A percentile compares a stretch with the other conserved stretches of the same genome.
These are phyloP conservation scores for Pempheris klunzingeri DNA, from an alignment of 2,797 vertebrate genomes.

Conservation along the genomic window DNA sequence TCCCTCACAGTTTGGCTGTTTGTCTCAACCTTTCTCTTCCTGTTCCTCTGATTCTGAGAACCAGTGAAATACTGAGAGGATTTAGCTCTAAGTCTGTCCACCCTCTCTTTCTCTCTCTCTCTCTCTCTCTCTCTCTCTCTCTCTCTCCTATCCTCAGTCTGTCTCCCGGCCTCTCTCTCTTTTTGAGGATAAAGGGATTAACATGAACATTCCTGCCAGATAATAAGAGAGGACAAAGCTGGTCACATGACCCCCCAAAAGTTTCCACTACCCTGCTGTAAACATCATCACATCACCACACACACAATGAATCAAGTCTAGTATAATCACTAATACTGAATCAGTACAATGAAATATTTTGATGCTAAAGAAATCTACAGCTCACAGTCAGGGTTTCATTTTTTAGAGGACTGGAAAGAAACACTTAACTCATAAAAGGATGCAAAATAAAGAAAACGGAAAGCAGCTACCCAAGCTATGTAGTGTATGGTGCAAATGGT, in stretches of 20 bases:
- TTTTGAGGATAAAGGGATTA: constrained; percentile 83
- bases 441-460: background rate
- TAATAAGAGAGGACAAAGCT: constrained; percentile 81
- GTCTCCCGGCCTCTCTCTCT: constrained; percentile 43
- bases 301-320: constrained; percentile 53
- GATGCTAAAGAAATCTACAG: background rate
- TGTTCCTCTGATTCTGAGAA: constrained; percentile 48
- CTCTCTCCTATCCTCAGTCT: constrained; percentile 16
- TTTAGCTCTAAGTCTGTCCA: constrained; percentile 34
- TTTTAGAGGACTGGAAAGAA: background rate
- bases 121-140: constrained; percentile 32
- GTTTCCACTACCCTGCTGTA: constrained; percentile 80
- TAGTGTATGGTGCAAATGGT: background rate
- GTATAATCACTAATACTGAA: background rate
- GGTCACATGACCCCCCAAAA: constrained; percentile 81
- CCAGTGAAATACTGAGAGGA: constrained; percentile 28
- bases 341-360: background rate
- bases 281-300: constrained; percentile 66
- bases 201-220: constrained; percentile 81
- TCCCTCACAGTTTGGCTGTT: constrained; percentile 9
- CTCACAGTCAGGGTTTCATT: background rate
- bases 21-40: constrained; percentile 18
- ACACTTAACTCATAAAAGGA: background rate
- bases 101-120: constrained; percentile 25
- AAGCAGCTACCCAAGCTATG: background rate